Conservation (phyloP, 2,113 vertebrate genomes). For the Boulengeromyrus knoepffleri region DNA sequence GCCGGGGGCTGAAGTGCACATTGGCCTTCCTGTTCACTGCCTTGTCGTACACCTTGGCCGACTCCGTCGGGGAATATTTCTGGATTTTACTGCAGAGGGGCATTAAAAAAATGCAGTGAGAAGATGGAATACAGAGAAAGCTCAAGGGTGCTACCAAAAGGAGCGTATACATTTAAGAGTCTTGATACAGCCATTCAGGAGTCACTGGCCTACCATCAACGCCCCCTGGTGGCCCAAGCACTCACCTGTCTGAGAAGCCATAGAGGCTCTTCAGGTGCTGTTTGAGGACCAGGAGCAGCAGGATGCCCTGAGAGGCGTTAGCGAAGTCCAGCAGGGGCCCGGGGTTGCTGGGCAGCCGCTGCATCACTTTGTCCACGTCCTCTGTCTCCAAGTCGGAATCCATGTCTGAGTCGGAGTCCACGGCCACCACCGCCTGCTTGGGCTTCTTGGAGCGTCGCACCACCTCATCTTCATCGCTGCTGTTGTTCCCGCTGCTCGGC, state of each 20-base stretch:
- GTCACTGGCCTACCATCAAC: not conserved
- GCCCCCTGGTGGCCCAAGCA: not conserved
- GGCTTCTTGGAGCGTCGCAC: slow-evolving; percentile 67
- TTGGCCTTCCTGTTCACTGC: slow-evolving; percentile 88
- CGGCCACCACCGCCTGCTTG: slow-evolving; percentile 63
- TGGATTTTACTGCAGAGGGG: slow-evolving; percentile 84
- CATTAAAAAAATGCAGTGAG: not conserved
- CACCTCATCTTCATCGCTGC: slow-evolving; percentile 67
- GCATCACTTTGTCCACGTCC: slow-evolving; percentile 85
- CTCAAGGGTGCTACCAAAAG: not conserved
- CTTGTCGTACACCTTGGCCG: slow-evolving; percentile 97
- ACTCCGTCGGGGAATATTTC: slow-evolving; percentile 96
- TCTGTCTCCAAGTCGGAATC: slow-evolving; percentile 69
- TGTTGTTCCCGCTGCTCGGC: slow-evolving; percentile 49
- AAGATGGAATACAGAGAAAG: not conserved
- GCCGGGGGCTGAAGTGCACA: slow-evolving; percentile 83
- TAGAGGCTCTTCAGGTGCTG: slow-evolving; percentile 97
- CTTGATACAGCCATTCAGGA: not conserved
- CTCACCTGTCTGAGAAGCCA: slow-evolving; percentile 93
- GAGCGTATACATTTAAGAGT: not conserved
- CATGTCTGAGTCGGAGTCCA: slow-evolving; percentile 73
- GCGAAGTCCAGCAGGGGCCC: slow-evolving; percentile 88
- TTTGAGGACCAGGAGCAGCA: slow-evolving; percentile 90
- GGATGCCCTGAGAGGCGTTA: slow-evolving; percentile 94
- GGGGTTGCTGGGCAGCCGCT: slow-evolving; percentile 82